phyloP scores from a whole-genome alignment of 2,113 vertebrate species.

The Sarotherodon lohbergeri region DNA sequence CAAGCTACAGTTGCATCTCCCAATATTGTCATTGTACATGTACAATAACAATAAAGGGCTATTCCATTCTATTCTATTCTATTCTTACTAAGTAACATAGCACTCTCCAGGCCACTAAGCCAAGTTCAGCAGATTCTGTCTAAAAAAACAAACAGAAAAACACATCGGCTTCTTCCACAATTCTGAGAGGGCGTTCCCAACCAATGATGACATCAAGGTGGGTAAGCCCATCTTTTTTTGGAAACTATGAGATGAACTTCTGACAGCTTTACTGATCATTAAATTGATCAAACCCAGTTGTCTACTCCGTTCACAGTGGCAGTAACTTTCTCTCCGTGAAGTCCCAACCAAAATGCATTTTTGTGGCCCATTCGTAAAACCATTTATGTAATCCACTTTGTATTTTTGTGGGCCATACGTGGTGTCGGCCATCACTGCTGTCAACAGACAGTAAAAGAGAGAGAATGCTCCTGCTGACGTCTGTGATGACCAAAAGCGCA shows the following conservation, averaged over 20 bases:
- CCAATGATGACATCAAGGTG: neutral
- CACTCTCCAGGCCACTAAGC: neutral
- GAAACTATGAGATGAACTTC: neutral
- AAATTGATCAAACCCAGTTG: neutral
- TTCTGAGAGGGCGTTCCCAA: neutral
- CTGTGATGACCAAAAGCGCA: neutral
- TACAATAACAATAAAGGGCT: neutral
- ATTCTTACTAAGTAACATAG: neutral
- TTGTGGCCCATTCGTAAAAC: conserved; percentile 14
- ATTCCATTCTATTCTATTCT: neutral
- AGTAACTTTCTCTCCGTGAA: neutral
- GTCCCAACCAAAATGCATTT: neutral
- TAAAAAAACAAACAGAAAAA: neutral
- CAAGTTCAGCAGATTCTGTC: neutral
- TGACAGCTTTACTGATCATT: neutral
- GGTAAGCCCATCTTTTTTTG: neutral
- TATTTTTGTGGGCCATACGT: neutral
- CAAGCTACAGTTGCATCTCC: neutral
- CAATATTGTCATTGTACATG: neutral
- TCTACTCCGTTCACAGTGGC: neutral
- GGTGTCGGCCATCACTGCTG: neutral
- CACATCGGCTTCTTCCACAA: no score
- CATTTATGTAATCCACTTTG: neutral
- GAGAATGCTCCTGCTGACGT: neutral
- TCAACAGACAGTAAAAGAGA: conserved; percentile 11